Conservation (phyloP, 2,113 vertebrate genomes). For the Poeciliopsis turrubarensis region DNA sequence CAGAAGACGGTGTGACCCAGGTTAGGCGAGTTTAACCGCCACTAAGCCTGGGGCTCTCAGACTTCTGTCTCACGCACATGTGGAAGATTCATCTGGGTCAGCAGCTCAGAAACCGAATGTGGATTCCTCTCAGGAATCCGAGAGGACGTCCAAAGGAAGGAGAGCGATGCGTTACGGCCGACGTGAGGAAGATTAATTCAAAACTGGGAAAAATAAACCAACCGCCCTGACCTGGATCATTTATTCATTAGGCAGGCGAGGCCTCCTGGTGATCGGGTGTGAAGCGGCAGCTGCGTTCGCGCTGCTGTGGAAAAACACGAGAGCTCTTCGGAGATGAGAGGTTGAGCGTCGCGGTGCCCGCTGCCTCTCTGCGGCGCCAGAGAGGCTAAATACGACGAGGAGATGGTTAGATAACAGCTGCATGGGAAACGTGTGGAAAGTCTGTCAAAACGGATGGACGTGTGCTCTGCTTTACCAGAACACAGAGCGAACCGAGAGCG, state of each 20-base stretch:
- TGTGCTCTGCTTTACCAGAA: not conserved
- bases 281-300: conserved; percentile 1
- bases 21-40: not conserved
- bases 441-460: not conserved
- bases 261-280: not conserved
- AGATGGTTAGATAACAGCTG: not conserved
- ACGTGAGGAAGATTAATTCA: not conserved
- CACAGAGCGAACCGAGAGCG: not conserved
- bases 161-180: not conserved
- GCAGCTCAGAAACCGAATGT: not conserved
- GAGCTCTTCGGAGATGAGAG: conserved; percentile 14
- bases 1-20: not conserved
- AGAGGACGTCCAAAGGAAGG: not conserved
- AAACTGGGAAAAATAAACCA: not conserved
- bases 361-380: not conserved
- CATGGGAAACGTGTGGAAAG: not conserved
- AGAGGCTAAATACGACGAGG: not conserved
- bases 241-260: conserved; percentile 13
- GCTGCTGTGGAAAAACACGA: conserved; percentile 15
- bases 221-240: conserved; percentile 11
- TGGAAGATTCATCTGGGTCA: conserved; percentile 2
- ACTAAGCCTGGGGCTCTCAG: not conserved
- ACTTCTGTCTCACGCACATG: not conserved
- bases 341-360: not conserved
- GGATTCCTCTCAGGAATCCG: not conserved